Evolutionary conservation across 2,113 vertebrate genomes (phyloP).

Genomic region (Salminus brasiliensis): DNA sequence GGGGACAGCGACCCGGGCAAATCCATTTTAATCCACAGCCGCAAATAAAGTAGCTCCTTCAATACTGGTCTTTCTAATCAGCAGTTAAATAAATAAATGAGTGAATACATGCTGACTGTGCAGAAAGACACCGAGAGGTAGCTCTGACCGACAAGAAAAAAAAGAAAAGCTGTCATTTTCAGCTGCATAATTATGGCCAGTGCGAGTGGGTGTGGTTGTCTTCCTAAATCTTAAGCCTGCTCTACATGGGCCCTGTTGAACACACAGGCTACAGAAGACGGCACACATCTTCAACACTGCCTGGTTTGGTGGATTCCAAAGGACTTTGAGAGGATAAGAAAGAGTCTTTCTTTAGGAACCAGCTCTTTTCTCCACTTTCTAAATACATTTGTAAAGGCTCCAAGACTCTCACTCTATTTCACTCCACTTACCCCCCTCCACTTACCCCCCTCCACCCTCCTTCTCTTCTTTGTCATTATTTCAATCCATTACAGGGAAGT

Average conservation of each 20-base stretch:
- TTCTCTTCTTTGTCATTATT: neutral
- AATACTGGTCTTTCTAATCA: neutral
- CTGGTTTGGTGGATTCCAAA: neutral
- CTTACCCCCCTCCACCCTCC: neutral
- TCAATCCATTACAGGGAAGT: no score
- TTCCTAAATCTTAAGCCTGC: neutral
- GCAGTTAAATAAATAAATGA: neutral
- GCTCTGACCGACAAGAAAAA: neutral
- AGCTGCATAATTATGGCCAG: neutral
- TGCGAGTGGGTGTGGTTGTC: neutral
- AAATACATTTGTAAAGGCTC: neutral
- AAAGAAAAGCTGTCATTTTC: neutral
- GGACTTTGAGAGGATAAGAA: neutral
- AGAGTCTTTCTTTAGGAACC: neutral
- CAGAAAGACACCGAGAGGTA: neutral
- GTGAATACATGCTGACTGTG: neutral
- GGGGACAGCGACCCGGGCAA: slow-evolving; percentile 8
- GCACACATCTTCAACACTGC: neutral
- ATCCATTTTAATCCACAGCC: neutral
- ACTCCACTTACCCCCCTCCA: neutral
- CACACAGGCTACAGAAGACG: neutral
- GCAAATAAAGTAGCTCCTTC: neutral
- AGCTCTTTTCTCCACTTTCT: neutral
- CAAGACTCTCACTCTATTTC: neutral
- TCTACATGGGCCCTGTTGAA: neutral